Conservation (phyloP, 2,888 invertebrate species). For the Chymomyza fuscimana region DNA sequence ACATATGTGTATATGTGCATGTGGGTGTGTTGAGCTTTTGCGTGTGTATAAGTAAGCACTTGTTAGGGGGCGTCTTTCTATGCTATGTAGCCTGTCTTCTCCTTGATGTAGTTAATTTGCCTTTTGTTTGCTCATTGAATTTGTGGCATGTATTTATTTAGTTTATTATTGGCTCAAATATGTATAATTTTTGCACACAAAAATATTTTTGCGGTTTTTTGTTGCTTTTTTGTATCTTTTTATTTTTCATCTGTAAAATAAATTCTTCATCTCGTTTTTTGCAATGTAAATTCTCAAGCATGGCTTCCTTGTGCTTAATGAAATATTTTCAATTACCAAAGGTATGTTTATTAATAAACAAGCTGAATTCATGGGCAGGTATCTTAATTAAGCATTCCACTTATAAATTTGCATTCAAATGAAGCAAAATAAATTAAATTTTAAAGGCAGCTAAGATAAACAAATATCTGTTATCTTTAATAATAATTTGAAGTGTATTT, state of each 20-base stretch:
- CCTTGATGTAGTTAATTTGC: conserved; percentile 34
- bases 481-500: too few relatives aligned
- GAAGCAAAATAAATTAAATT: neutral
- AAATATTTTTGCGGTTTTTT: conserved; percentile 12
- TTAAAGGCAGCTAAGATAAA: neutral
- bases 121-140: conserved; percentile 45
- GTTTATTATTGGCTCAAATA: conserved; percentile 44
- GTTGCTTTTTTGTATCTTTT: neutral
- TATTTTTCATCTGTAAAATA: neutral
- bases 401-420: neutral
- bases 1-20: conserved; percentile 12
- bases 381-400: neutral
- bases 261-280: neutral
- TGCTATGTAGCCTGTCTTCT: neutral
- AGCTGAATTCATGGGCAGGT: neutral
- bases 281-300: neutral
- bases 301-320: neutral
- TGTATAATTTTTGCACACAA: conserved; percentile 17
- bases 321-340: neutral
- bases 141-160: conserved; percentile 35
- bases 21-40: conserved; percentile 7
- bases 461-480: too few relatives aligned
- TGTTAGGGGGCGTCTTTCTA: neutral
- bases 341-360: conserved; percentile 4
- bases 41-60: neutral